Base-by-base conservation (phyloP, 2,113 vertebrate genomes). In the Phylloscopus trochiloides region DNA sequence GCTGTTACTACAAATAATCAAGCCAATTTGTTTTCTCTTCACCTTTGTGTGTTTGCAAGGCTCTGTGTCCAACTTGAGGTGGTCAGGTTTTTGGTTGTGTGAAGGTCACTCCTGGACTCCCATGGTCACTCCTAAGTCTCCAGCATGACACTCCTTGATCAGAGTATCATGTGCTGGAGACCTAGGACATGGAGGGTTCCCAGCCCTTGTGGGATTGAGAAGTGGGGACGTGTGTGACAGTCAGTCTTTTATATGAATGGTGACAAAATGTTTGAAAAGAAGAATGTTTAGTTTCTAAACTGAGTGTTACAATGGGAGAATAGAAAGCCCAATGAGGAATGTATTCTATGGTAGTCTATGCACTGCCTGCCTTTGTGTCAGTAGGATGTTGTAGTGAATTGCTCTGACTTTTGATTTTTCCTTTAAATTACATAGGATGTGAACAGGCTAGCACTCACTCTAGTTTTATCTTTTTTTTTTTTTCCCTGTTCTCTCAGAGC, bases 401-500 rank as follows among this genome's bases (percentile, higher is more conserved):
- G 32, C 5, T 18, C 14, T 87, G 14, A 42, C 36, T 72, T 77
- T 25, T 48, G 9, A 43, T 17, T 79, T 91, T 79, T n/a, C 16
- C 4, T 58, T 63, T 70, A 34, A 73, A 52, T 54, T 24, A 18
- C 12, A 14, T 4, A 17, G 63, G 22, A 36, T 67, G 16, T 43
- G 54, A 72, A 65, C 24, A 59, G n/a, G 13, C 50, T 52, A 62
- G 42, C 8, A 74, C 61, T 94, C 47, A 92, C 43, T 7, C 4
- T 58, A 12, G 18, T 68, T 86, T 54, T 54, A 31, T 29, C 50
- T 28, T 28, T 81, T 90, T 88, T 34, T 88, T 34, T 87, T 42
- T 63, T 12, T 9, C 5, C 24, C 26, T 62, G 86, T 90, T 72
- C 26, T 84, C 81, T 90, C 91, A 99, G 99, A 97, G 29, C 96